phyloP scores from a whole-genome alignment of 2,113 vertebrate genomes.

The Axis porcinus region DNA sequence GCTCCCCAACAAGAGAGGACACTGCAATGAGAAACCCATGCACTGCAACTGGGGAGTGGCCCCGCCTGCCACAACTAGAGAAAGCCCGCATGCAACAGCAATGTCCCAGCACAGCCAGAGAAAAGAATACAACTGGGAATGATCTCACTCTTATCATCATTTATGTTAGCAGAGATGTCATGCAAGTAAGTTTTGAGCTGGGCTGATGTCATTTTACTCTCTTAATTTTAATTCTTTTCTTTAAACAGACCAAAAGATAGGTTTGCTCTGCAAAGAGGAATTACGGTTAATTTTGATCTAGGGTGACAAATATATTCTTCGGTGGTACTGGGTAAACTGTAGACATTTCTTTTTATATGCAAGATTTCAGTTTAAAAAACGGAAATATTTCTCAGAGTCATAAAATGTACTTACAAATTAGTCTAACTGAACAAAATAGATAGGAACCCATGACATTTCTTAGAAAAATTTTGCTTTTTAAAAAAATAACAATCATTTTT shows the following conservation, averaged over 20 bases:
- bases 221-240: constrained; percentile 17
- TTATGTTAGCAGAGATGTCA: neutral
- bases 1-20: neutral
- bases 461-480: neutral
- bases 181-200: neutral
- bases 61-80: neutral
- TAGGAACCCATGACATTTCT: neutral
- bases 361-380: neutral
- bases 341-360: neutral
- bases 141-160: neutral
- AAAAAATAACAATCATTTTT: neutral
- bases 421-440: neutral
- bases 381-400: neutral
- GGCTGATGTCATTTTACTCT: constrained; percentile 8
- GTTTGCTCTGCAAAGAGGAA: neutral
- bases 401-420: neutral
- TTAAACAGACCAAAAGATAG: neutral
- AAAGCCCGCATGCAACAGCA: neutral
- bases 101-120: neutral
- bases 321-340: neutral
- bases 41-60: neutral
- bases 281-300: constrained; percentile 16
- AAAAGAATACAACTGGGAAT: neutral
- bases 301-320: neutral
- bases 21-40: neutral